A percentile compares a stretch with the other conserved stretches of the same genome.
Evolutionary conservation across 2,113 vertebrate genomes (phyloP).

Genomic region (Apteryx mantelli): DNA sequence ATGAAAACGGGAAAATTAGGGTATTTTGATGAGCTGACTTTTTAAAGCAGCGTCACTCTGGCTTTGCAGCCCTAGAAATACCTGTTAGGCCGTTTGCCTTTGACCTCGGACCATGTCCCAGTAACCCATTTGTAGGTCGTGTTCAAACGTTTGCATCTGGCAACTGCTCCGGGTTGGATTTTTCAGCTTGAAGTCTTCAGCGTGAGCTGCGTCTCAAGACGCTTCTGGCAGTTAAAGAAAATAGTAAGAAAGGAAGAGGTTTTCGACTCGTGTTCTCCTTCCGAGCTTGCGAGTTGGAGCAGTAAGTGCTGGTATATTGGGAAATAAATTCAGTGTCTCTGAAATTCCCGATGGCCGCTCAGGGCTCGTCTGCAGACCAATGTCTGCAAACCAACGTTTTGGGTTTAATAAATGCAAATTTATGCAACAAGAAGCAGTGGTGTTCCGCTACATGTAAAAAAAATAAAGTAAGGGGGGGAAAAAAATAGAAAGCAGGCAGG

Average conservation of each 20-base stretch:
- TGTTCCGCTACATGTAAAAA: background rate
- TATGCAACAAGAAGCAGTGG: slow-evolving; percentile 36
- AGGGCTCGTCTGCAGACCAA: background rate
- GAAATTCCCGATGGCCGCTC: background rate
- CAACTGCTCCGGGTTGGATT: slow-evolving; percentile 18
- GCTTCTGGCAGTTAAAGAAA: background rate
- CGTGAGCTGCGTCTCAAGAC: background rate
- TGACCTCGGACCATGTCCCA: rapidly evolving
- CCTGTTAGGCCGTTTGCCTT: background rate
- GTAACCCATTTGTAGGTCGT: background rate
- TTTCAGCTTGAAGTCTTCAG: slow-evolving; percentile 32
- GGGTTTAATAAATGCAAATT: slow-evolving; percentile 22
- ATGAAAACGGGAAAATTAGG: background rate
- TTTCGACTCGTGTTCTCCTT: background rate
- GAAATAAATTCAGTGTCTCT: background rate
- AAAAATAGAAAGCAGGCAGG: no score
- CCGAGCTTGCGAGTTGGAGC: background rate
- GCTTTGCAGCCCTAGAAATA: background rate
- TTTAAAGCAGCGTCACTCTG: background rate
- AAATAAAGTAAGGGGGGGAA: no score
- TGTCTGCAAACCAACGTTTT: no score
- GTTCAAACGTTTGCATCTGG: background rate
- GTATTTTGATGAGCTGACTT: background rate
- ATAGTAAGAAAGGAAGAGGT: background rate
- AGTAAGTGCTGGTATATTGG: background rate